Percentiles rank a stretch among this genome's conserved stretches.
Evolutionary conservation across 2,888 invertebrate species (phyloP).

Genomic region (Lasius fuliginosus): DNA sequence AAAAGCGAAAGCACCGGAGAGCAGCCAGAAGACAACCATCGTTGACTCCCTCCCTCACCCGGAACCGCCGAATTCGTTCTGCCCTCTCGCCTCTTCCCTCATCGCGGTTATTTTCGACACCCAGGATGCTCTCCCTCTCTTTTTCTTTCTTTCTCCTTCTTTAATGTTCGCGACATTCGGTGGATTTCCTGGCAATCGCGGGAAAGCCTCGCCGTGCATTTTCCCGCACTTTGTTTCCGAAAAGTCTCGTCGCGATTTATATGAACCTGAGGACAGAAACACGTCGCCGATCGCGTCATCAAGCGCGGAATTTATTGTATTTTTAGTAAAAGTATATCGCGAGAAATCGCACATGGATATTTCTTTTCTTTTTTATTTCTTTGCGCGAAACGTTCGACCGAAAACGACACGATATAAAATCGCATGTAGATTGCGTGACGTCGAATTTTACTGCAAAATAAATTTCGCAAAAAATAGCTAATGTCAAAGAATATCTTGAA

Average conservation of each 20-base stretch:
- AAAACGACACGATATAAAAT: not conserved
- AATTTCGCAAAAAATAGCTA: not conserved
- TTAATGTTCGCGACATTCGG: conserved; percentile 44
- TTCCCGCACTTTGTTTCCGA: conserved; percentile 58
- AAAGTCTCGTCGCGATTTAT: conserved; percentile 21
- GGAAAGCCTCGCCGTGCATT: conserved; percentile 58
- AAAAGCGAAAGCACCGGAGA: conserved; percentile 79
- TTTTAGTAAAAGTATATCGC: not conserved
- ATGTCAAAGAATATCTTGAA: not conserved
- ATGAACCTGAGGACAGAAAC: not conserved
- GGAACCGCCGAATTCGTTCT: conserved; percentile 63
- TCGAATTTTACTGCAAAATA: not conserved
- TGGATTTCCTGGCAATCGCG: conserved; percentile 69
- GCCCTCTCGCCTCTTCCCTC: conserved; percentile 58
- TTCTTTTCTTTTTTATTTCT: not conserved
- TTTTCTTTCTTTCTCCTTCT: conserved; percentile 36
- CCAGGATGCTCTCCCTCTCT: conserved; percentile 45
- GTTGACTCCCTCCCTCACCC: conserved; percentile 68
- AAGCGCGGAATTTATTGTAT: not conserved
- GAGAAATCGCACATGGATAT: not conserved
- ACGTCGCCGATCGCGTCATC: conserved; percentile 2
- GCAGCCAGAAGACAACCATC: conserved; percentile 55
- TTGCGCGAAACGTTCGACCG: not conserved
- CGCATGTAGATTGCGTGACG: not conserved
- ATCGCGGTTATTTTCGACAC: conserved; percentile 74